phyloP scores from a whole-genome alignment of 2,797 vertebrate species.

The Melopsittacus undulatus region DNA sequence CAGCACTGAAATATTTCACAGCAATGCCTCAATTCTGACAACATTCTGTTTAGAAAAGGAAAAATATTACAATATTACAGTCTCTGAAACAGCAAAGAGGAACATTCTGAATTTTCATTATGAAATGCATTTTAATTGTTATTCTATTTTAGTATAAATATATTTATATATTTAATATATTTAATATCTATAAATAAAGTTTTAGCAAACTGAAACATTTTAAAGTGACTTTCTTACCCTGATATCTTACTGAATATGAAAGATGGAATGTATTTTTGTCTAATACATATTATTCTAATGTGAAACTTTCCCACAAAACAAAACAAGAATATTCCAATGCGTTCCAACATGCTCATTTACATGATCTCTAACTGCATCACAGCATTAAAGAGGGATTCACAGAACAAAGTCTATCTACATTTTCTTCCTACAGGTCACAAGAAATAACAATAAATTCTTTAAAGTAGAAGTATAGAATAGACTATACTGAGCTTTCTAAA shows the following conservation, averaged over 20 bases:
- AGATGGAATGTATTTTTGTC: background rate
- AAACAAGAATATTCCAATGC: background rate
- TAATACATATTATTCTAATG: background rate
- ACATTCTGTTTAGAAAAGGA: background rate
- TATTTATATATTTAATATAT: background rate
- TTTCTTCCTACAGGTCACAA: background rate
- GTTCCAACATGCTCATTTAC: background rate
- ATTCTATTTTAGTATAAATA: background rate
- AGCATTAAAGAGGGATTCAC: background rate
- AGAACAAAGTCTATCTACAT: background rate
- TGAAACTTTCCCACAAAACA: background rate
- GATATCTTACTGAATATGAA: background rate
- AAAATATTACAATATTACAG: background rate
- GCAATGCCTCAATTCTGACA: background rate
- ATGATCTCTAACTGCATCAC: background rate
- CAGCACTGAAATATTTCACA: background rate
- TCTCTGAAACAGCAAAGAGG: background rate
- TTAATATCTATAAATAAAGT: background rate
- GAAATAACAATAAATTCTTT: background rate
- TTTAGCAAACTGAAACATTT: background rate
- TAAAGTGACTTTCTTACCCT: background rate
- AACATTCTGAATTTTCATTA: background rate
- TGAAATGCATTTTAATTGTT: background rate
- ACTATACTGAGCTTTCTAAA: constrained; percentile 21
- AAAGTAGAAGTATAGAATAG: background rate